Evolutionary conservation across 2,888 invertebrate species (phyloP).

Genomic region (Pristionchus japonicus): DNA sequence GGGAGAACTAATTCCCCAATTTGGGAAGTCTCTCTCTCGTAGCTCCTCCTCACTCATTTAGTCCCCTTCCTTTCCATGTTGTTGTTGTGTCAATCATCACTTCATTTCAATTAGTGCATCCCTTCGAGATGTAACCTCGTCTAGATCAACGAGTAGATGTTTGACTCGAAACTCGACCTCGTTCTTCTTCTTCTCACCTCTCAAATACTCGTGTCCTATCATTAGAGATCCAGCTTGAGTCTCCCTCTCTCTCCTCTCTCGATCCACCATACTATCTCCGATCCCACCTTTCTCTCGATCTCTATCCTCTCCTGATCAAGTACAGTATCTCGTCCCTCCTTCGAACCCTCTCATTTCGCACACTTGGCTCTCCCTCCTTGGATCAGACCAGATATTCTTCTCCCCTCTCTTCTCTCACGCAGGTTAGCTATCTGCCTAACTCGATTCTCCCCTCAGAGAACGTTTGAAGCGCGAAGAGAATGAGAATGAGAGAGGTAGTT

Average conservation of each 20-base stretch:
- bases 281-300: not conserved
- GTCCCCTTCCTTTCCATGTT: not conserved
- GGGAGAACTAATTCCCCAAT: slow-evolving; percentile 27
- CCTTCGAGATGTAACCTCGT: not conserved
- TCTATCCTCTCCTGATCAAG: not conserved
- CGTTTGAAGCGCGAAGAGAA: not conserved
- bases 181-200: not conserved
- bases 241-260: no score
- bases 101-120: slow-evolving; percentile 8
- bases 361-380: not conserved
- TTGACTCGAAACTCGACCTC: not conserved
- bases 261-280: not conserved
- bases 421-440: not conserved
- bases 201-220: slow-evolving; percentile 13
- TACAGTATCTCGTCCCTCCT: not conserved
- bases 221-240: slow-evolving; percentile 25
- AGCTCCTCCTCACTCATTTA: not conserved
- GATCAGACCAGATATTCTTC: slow-evolving; percentile 35
- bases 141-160: not conserved
- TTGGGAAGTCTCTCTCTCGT: slow-evolving; percentile 22
- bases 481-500: not conserved
- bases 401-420: slow-evolving; percentile 13
- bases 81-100: slow-evolving; percentile 24
- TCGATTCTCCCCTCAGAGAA: not conserved
- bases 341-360: slow-evolving; percentile 33